Evolutionary conservation across 2,888 invertebrate species (phyloP).

Genomic region (Latheticus oryzae): DNA sequence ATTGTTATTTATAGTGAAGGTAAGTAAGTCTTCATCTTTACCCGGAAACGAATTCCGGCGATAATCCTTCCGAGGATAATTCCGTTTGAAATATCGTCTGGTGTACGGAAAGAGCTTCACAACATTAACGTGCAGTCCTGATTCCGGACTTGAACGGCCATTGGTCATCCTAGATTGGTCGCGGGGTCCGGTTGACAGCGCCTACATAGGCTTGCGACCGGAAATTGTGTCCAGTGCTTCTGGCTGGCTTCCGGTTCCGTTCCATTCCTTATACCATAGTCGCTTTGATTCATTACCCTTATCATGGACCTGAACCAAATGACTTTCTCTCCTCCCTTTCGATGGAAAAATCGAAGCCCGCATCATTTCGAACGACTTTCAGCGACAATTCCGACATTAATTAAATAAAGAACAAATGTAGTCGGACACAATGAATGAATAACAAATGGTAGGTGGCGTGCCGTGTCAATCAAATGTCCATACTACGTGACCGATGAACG

Average conservation of each 20-base stretch:
- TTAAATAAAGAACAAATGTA: conserved; percentile 46
- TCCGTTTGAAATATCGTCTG: conserved; percentile 27
- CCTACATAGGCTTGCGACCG: conserved; percentile 62
- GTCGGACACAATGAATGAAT: conserved; percentile 49
- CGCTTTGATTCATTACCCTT: conserved; percentile 58
- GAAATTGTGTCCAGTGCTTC: conserved; percentile 66
- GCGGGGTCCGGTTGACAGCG: conserved; percentile 60
- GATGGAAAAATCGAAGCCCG: conserved; percentile 26
- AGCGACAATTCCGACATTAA: conserved; percentile 41
- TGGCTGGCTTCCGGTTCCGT: conserved; percentile 64
- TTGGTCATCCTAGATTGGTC: conserved; percentile 66
- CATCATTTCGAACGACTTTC: conserved; percentile 19
- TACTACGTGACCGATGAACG: conserved; percentile 45
- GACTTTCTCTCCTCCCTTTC: conserved; percentile 45
- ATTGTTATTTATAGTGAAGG: neutral
- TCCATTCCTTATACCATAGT: conserved; percentile 60
- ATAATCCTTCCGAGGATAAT: conserved; percentile 22
- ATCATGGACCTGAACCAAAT: conserved; percentile 55
- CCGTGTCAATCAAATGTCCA: conserved; percentile 47
- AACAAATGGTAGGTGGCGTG: conserved; percentile 50
- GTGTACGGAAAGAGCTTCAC: conserved; percentile 29
- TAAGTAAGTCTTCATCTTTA: conserved; percentile 4
- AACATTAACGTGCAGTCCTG: conserved; percentile 54
- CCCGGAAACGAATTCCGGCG: conserved; percentile 6
- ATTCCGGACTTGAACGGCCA: conserved; percentile 62